Percentiles rank a stretch among this genome's conserved stretches.
These are phyloP conservation scores for Glareola pratincola DNA, from an alignment of 2,113 vertebrate species.

Conservation along the genomic window DNA sequence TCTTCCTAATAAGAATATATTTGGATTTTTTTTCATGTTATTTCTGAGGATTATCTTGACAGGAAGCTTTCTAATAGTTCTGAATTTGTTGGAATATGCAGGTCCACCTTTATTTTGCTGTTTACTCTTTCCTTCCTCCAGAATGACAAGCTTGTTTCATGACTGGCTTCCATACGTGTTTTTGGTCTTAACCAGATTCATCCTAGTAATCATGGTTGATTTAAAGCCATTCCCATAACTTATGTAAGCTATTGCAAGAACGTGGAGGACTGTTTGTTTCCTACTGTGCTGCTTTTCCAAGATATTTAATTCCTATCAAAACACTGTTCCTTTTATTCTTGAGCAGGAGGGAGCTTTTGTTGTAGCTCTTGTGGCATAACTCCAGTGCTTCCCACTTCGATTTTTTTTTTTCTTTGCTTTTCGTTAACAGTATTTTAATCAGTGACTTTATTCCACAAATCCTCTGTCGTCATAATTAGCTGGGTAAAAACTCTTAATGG, in stretches of 20 bases:
- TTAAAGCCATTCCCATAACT: slow-evolving; percentile 8
- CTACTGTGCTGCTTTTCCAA: not conserved
- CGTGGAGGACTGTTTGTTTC: not conserved
- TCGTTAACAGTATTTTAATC: not conserved
- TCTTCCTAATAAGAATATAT: not conserved
- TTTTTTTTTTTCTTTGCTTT: not conserved
- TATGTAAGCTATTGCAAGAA: slow-evolving; percentile 16
- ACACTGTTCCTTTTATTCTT: not conserved
- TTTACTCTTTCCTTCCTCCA: not conserved
- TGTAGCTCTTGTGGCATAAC: not conserved
- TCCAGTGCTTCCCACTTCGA: not conserved
- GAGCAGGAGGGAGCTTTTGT: not conserved
- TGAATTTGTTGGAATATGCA: not conserved
- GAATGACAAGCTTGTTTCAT: not conserved
- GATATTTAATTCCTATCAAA: not conserved
- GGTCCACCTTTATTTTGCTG: not conserved
- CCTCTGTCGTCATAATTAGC: not conserved
- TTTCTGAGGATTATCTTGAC: not conserved
- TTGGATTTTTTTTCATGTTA: not conserved
- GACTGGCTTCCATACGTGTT: slow-evolving; percentile 14
- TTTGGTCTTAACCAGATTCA: slow-evolving; percentile 44
- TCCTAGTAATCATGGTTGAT: slow-evolving; percentile 34
- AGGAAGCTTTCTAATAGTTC: not conserved
- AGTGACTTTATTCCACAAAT: not conserved
- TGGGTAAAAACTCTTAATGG: not conserved